Conservation (phyloP, 2,888 invertebrate genomes). For the Chironomus riparius region DNA sequence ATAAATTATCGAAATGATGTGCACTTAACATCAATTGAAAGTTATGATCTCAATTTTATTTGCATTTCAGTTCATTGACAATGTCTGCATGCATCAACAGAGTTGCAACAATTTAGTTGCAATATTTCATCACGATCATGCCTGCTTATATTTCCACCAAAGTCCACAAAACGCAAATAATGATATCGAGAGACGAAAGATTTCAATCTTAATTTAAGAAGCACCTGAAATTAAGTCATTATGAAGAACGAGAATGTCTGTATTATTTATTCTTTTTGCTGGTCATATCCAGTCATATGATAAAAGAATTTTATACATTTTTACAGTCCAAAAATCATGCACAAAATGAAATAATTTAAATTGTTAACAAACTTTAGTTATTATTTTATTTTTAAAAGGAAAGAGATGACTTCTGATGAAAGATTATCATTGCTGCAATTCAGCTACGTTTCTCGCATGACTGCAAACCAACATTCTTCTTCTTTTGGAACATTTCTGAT, state of each 20-base stretch:
- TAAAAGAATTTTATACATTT: background rate
- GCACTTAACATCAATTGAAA: background rate
- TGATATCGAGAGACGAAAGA: slow-evolving; percentile 1
- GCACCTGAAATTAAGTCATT: slow-evolving; percentile 23
- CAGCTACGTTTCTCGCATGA: background rate
- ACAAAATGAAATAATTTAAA: slow-evolving; percentile 23
- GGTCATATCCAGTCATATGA: background rate
- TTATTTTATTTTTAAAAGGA: no score
- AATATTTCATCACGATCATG: no score
- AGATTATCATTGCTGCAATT: background rate
- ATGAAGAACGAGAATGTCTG: slow-evolving; percentile 11
- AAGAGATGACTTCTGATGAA: background rate
- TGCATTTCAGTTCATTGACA: no score
- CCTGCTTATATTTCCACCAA: no score
- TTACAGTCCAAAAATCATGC: background rate
- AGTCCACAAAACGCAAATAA: background rate
- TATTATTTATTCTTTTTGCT: background rate
- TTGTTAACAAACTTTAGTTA: background rate
- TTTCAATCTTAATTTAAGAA: slow-evolving; percentile 12
- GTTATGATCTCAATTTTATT: background rate
- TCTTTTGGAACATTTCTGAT: background rate
- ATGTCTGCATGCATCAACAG: no score
- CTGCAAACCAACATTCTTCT: background rate
- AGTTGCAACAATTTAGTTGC: no score
- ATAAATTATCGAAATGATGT: background rate